Percentiles rank a stretch among this genome's conserved stretches.
Evolutionary conservation across 2,797 vertebrate species (phyloP).

Genomic region (Sebastes wilsoni): DNA sequence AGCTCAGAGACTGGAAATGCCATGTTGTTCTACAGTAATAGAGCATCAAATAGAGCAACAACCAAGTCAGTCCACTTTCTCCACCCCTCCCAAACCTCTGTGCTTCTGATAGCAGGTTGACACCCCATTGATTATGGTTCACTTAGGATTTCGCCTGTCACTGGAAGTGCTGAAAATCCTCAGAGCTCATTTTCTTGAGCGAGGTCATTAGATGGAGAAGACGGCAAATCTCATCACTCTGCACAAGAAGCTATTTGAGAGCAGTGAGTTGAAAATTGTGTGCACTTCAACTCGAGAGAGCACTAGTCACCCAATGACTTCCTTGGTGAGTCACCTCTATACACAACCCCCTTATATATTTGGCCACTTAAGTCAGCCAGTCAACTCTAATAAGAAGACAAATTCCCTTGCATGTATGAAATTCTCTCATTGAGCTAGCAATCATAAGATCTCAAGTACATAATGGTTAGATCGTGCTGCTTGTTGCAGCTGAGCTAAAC

Average conservation of each 20-base stretch:
- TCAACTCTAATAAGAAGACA: background rate
- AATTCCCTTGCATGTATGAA: background rate
- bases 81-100: background rate
- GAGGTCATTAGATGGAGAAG: slow-evolving; percentile 26
- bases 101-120: slow-evolving; percentile 15
- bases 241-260: slow-evolving; percentile 26
- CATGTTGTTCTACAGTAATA: slow-evolving; percentile 25
- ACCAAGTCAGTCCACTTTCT: slow-evolving; percentile 5
- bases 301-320: slow-evolving; percentile 33
- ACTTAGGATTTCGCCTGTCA: slow-evolving; percentile 21
- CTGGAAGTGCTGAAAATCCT: slow-evolving; percentile 27
- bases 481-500: background rate
- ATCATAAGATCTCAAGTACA: background rate
- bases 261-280: slow-evolving; percentile 7
- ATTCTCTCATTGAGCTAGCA: background rate
- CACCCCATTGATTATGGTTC: slow-evolving; percentile 54
- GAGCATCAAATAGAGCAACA: slow-evolving; percentile 37
- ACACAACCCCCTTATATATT: background rate
- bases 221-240: slow-evolving; percentile 18
- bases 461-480: background rate
- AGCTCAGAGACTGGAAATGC: slow-evolving; percentile 21
- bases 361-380: background rate
- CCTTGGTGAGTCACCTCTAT: slow-evolving; percentile 1
- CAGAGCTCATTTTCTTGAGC: slow-evolving; percentile 20
- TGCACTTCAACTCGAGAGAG: slow-evolving; percentile 18